phyloP scores from a whole-genome alignment of 92 coral and sea anemone species.

The Isaurus tuberculatus region DNA sequence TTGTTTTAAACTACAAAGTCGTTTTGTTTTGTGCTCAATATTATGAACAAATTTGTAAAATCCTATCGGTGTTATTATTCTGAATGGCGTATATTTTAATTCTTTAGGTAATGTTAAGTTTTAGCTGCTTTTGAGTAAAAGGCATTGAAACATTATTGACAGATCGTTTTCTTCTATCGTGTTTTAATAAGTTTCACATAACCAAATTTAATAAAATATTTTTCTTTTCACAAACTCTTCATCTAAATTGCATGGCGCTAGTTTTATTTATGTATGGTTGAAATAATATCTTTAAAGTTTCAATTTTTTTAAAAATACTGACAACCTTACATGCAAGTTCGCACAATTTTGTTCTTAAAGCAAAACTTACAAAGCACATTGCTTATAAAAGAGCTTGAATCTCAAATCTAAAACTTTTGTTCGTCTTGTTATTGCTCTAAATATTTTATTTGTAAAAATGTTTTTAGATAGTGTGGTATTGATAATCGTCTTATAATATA shows the following conservation, averaged over 20 bases:
- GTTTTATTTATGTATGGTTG: no score
- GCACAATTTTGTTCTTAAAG: background rate
- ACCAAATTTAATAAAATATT: background rate
- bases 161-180: background rate
- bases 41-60: slow-evolving; percentile 24
- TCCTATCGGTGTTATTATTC: slow-evolving; percentile 1
- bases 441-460: background rate
- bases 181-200: background rate
- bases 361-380: slow-evolving; percentile 17
- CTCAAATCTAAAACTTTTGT: background rate
- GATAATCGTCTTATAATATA: slow-evolving; percentile 4
- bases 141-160: background rate
- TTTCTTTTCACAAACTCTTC: background rate
- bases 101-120: no score
- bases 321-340: no score
- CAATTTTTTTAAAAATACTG: no score
- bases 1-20: slow-evolving; percentile 26
- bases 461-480: background rate
- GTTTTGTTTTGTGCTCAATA: slow-evolving; percentile 19
- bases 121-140: background rate
- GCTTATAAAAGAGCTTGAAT: background rate
- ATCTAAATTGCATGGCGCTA: background rate
- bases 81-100: background rate
- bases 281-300: no score
- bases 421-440: slow-evolving; percentile 9